A percentile compares a stretch with the other conserved stretches of the same genome.
These are phyloP conservation scores for Mionectes macconnelli DNA, from an alignment of 2,113 vertebrate genomes.

Conservation along the genomic window DNA sequence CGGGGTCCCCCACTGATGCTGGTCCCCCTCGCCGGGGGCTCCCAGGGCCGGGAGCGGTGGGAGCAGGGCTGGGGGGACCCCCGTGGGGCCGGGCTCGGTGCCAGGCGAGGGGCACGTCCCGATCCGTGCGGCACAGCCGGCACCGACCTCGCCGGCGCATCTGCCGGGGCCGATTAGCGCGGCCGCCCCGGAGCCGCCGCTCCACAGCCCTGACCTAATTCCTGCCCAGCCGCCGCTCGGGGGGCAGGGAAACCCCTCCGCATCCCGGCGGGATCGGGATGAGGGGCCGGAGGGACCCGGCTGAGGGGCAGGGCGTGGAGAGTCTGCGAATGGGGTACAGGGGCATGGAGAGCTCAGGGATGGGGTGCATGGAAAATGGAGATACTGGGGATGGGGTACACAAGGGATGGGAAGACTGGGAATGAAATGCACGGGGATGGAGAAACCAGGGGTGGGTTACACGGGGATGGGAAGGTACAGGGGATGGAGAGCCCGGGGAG, in stretches of 20 bases:
- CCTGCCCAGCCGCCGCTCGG: not conserved
- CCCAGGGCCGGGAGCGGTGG: not conserved
- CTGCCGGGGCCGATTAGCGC: slow-evolving; percentile 18
- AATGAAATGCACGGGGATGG: fast-evolving
- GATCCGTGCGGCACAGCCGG: not conserved
- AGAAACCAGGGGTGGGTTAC: not conserved
- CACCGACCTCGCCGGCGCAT: not conserved
- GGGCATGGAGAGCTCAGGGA: not conserved
- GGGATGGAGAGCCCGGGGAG: fast-evolving
- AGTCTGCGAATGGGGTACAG: not conserved
- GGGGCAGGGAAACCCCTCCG: not conserved
- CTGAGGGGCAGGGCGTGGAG: not conserved
- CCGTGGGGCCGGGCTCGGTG: not conserved
- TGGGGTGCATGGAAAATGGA: not conserved
- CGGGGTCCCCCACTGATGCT: not conserved
- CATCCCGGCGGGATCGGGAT: fast-evolving
- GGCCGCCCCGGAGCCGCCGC: not conserved
- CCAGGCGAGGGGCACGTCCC: not conserved
- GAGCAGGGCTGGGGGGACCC: not conserved
- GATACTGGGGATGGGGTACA: fast-evolving
- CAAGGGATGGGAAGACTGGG: no score
- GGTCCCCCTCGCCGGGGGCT: fast-evolving
- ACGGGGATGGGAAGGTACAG: not conserved
- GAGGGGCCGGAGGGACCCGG: not conserved
- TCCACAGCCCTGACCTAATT: slow-evolving; percentile 54